Base-by-base conservation (phyloP, 2,113 vertebrate genomes). In the Nycticebus coucang region DNA sequence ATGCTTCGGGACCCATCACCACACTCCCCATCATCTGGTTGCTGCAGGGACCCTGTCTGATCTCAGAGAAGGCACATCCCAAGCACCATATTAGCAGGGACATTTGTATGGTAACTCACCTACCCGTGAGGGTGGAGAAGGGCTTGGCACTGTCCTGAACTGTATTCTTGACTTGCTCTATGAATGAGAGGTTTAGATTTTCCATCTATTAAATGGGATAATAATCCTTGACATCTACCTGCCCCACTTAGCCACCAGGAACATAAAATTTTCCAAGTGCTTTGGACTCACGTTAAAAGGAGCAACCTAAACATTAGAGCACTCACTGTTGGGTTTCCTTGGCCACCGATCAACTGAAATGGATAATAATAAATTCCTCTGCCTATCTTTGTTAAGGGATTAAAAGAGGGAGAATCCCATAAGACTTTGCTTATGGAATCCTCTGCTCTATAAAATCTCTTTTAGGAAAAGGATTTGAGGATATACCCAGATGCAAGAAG, bases 321-420 rank as follows among this genome's bases (percentile, higher is more conserved):
- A n/a, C 53, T 69, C 60, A 15, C 24, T 9, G 21, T 33, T 86
- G 68, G 21, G 5, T 74, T 60, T 88, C 71, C 87, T 77, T 96
- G 90, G 90, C 91, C 45, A 53, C 55, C 2, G 13, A 50, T 71
- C 84, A 59, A 79, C 45, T 68, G 50, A 89, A 87, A 66, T 79
- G 69, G 68, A 60, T 41, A 30, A 71, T 69, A 37, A 90, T 86
- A 93, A 82, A 82, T 93, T 64, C 50, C 28, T 79, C 91, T 55
- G 59, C n/a, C 83, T 82, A 26, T 82, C 94, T 95, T 71, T 86
- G 85, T 75, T 59, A 33, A 85, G 72, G 77, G 66, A 93, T 91
- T 81, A 72, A 89, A 64, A 96, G 72, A 85, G 62, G 88, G 37
- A 41, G 60, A 72, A 81, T 82, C 75, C 82, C 82, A 66, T 2